phyloP scores from a whole-genome alignment of 2,113 vertebrate species.

The Apaloderma vittatum region DNA sequence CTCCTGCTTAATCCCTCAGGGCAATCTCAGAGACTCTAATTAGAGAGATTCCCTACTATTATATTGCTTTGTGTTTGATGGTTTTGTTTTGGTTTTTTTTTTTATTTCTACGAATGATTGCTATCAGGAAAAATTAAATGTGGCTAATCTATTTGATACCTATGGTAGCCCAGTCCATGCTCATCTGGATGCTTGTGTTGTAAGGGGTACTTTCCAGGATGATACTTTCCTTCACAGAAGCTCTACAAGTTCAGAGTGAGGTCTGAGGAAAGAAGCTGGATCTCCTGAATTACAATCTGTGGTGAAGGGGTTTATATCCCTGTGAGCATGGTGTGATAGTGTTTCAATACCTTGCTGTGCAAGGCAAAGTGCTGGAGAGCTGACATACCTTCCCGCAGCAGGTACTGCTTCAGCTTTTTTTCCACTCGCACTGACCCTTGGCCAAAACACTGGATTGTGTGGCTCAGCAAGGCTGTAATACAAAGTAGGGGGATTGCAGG shows the following conservation, averaged over 20 bases:
- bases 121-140: neutral
- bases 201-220: neutral
- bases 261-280: neutral
- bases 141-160: neutral
- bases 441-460: neutral
- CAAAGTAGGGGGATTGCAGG: neutral
- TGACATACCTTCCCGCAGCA: neutral
- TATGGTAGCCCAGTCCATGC: neutral
- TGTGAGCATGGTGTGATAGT: rapidly evolving
- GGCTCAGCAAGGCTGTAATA: neutral
- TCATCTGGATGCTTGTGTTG: neutral
- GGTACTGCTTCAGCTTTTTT: neutral
- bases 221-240: neutral
- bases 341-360: rapidly evolving
- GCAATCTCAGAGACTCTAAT: neutral
- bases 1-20: neutral
- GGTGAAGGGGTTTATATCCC: neutral
- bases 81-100: neutral
- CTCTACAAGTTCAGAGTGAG: neutral
- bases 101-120: neutral
- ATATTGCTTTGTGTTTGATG: neutral
- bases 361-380: neutral
- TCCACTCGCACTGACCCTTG: neutral
- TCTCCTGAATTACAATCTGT: neutral
- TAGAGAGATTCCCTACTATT: neutral